Evolutionary conservation across 2,797 vertebrate genomes (phyloP).

Genomic region (Melanotaenia parkinsoni): DNA sequence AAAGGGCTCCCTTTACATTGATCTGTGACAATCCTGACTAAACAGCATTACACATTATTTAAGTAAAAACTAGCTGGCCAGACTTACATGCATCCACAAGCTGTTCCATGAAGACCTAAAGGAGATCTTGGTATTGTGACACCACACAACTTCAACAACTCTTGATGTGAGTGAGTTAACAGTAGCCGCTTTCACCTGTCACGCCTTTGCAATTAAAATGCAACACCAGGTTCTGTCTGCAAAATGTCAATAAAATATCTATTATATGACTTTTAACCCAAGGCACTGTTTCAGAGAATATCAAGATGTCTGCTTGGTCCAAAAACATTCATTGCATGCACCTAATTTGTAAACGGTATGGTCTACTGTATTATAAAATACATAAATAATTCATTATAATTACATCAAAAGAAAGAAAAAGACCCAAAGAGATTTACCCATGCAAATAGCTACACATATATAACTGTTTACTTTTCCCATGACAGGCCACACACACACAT

Average conservation of each 20-base stretch:
- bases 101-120: not conserved
- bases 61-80: no score
- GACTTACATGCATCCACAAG: not conserved
- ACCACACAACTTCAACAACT: not conserved
- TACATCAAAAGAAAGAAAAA: not conserved
- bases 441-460: not conserved
- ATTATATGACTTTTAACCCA: not conserved
- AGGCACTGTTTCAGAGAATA: not conserved
- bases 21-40: not conserved
- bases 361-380: not conserved
- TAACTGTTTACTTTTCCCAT: constrained; percentile 6
- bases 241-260: not conserved
- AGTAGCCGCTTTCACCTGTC: not conserved
- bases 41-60: not conserved
- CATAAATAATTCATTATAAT: no score
- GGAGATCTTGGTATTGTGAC: not conserved
- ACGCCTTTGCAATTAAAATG: not conserved
- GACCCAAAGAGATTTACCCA: not conserved
- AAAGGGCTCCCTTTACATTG: not conserved
- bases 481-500: not conserved
- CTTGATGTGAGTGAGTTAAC: not conserved
- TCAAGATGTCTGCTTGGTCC: not conserved
- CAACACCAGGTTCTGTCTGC: not conserved
- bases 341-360: not conserved
- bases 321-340: not conserved